Percentiles rank a stretch among this genome's conserved stretches.
These are phyloP conservation scores for Parauchenoglanis punctatus DNA, from an alignment of 2,797 vertebrate genomes.

Conservation along the genomic window DNA sequence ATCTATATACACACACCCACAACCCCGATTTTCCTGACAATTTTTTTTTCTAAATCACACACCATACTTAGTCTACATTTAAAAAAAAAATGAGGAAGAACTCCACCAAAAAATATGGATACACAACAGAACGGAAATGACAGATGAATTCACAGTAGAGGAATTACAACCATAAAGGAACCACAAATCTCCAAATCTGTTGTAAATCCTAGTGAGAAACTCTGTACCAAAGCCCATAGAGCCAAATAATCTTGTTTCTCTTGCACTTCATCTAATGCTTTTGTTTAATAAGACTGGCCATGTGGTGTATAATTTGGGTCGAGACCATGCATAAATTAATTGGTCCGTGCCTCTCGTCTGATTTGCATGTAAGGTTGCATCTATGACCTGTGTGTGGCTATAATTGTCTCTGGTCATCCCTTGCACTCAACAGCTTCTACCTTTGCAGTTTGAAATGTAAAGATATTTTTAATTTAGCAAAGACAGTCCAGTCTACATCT, in stretches of 20 bases:
- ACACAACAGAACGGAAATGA: neutral
- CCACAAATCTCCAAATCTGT: neutral
- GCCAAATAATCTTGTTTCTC: neutral
- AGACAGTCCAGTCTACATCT: neutral
- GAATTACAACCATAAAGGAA: neutral
- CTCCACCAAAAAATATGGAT: too few species aligned
- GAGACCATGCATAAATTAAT: slow-evolving; percentile 31
- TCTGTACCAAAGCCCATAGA: neutral
- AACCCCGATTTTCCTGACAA: too few species aligned
- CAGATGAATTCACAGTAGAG: neutral
- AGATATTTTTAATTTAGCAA: neutral
- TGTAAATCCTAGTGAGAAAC: neutral
- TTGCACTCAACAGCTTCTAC: slow-evolving; percentile 2
- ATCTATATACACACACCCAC: neutral
- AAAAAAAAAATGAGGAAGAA: neutral
- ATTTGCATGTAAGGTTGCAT: slow-evolving; percentile 29
- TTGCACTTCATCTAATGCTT: neutral
- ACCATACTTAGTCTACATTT: neutral
- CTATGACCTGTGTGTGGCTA: slow-evolving; percentile 31
- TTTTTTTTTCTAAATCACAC: too few species aligned
- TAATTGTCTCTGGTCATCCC: slow-evolving; percentile 33
- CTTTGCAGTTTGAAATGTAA: neutral
- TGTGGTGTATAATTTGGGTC: slow-evolving; percentile 17
- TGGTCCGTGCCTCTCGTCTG: slow-evolving; percentile 28
- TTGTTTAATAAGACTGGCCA: slow-evolving; percentile 16